Conservation (phyloP, 2,113 vertebrate species). For the Amphiprion percula region DNA sequence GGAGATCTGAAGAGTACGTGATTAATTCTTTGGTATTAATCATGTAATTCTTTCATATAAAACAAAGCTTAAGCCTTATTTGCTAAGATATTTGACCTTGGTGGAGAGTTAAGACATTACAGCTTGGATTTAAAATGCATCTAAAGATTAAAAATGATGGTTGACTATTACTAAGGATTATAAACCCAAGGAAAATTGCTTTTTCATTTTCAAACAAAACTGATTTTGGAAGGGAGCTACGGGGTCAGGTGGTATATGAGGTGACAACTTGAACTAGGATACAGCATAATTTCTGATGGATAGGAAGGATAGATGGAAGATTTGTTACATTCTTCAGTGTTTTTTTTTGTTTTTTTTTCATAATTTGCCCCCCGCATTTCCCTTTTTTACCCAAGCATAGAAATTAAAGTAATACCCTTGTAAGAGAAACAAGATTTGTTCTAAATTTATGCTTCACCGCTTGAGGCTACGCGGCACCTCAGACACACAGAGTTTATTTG, state of each 20-base stretch:
- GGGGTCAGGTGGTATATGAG: conserved; percentile 84
- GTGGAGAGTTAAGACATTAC: conserved; percentile 89
- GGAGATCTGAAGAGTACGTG: conserved; percentile 87
- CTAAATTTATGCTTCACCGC: conserved; percentile 85
- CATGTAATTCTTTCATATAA: conserved; percentile 91
- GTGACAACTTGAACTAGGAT: conserved; percentile 74
- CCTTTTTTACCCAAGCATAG: conserved; percentile 66
- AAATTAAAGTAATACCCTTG: conserved; percentile 88
- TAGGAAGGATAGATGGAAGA: conserved; percentile 68
- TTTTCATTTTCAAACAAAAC: conserved; percentile 87
- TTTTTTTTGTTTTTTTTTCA: conserved; percentile 39
- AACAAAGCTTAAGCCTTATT: conserved; percentile 91
- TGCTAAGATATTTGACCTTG: conserved; percentile 90
- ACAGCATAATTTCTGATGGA: conserved; percentile 64
- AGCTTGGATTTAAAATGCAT: conserved; percentile 90
- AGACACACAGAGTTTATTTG: conserved; percentile 84
- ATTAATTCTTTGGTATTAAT: conserved; percentile 91
- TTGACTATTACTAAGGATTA: conserved; percentile 88
- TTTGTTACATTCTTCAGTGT: conserved; percentile 35
- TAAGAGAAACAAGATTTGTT: conserved; percentile 86
- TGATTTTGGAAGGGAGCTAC: conserved; percentile 82
- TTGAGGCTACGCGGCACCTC: conserved; percentile 84
- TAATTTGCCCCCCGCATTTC: conserved; percentile 64
- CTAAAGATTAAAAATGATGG: conserved; percentile 90
- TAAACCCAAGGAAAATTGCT: conserved; percentile 89